Conservation (phyloP, 2,113 vertebrate genomes). For the Candoia aspera region DNA sequence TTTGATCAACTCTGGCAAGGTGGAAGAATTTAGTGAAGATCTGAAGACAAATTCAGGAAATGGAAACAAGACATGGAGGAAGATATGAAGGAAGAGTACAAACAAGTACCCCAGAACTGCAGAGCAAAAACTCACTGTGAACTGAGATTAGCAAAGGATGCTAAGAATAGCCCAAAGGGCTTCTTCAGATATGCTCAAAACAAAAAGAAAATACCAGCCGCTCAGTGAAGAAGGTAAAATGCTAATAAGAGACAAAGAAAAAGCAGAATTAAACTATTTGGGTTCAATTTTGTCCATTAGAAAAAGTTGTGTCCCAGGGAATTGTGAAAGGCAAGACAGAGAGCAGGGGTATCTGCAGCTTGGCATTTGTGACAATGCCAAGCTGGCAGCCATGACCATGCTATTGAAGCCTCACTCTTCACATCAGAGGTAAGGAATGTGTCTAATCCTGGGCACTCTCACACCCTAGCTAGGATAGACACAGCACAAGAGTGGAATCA, state of each 20-base stretch:
- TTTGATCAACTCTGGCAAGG: background rate
- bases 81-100: background rate
- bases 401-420: background rate
- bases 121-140: background rate
- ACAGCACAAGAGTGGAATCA: too few species aligned
- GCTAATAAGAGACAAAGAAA: background rate
- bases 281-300: background rate
- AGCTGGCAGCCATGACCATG: background rate
- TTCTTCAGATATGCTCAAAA: background rate
- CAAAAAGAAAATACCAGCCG: background rate
- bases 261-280: background rate
- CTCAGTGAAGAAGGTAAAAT: background rate
- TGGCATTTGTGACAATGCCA: too few species aligned
- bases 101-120: background rate
- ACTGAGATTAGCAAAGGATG: background rate
- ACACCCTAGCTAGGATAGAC: too few species aligned
- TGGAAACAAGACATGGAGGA: background rate
- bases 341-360: background rate
- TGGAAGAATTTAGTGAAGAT: background rate
- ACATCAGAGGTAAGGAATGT: background rate
- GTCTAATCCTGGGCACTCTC: background rate
- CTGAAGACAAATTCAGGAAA: background rate
- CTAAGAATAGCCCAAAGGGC: too few species aligned
- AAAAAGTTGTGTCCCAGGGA: background rate
- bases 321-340: background rate